Base-by-base conservation (phyloP, 2,113 vertebrate genomes). In the Struthidea cinerea region DNA sequence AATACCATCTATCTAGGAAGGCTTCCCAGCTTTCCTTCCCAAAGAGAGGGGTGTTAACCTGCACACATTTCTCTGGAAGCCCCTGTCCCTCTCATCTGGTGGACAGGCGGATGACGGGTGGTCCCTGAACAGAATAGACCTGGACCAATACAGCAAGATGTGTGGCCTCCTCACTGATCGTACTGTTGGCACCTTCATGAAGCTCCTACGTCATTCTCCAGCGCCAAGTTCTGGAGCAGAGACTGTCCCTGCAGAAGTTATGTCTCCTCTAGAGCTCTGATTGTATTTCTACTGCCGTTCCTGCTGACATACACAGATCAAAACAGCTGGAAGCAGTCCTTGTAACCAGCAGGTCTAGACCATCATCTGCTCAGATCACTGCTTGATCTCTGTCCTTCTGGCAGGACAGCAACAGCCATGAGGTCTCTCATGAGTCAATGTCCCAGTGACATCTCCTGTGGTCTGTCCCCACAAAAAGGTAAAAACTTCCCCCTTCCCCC, bases 1-100 rank as follows among this genome's bases (percentile, higher is more conserved):
- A 96, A 96, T 97, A 95, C 95, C 92, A 32, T 92, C 76, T 84
- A 94, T 37, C 41, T 71, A 86, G 57, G 70, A 94, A 89, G 50
- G 70, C 81, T 89, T 71, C 70, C 61, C 89, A 85, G 87, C 55
- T 73, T 61, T 93, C 46, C 57, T 79, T 77, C 67, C 53, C 74
- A 61, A 8, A 0, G 2, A 46, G 37, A 74, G 23, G 8, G 17
- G 9, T 55, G 30, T 52, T 63, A 75, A 77, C 61, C 65, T 74
- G 59, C 67, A 87, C 32, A 11, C 24, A 47, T 52, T 52, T 56
- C 63, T 86, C 52, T 60, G 73, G 75, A 92, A 93, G 68, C 60
- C 26, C 30, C 32, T 92, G 60, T 92, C 56, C 60, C 26, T 84
- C 70, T 89, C 52, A 46, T 42, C 64, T 81, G 53, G 79, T 71